These are phyloP conservation scores for Arbacia lixula DNA, from an alignment of 53 echinoderm and acorn worm species.

Conservation along the genomic window DNA sequence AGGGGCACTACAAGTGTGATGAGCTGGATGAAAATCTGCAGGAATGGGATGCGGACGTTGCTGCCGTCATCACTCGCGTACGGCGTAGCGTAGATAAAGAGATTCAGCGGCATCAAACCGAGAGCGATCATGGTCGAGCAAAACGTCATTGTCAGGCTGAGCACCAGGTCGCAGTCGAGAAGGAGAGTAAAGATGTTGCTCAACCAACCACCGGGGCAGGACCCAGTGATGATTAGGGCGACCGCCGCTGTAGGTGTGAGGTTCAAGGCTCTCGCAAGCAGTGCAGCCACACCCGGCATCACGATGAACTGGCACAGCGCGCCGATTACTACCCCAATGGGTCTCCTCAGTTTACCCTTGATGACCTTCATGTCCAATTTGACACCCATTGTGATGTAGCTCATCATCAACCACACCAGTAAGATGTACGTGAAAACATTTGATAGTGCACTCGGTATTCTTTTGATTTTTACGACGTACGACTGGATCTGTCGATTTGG, in stretches of 20 bases:
- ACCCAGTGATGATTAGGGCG: constrained; percentile 66
- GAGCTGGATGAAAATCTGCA: constrained; percentile 65
- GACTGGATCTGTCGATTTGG: constrained; percentile 24
- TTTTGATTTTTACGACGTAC: constrained; percentile 23
- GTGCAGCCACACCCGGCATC: constrained; percentile 70
- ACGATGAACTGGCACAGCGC: constrained; percentile 74
- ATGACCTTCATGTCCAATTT: constrained; percentile 59
- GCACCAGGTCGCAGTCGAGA: constrained; percentile 66
- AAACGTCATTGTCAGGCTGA: constrained; percentile 78
- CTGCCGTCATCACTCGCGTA: constrained; percentile 60
- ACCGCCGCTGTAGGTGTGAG: constrained; percentile 62
- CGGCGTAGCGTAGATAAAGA: constrained; percentile 64
- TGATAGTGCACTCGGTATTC: background rate
- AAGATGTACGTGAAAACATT: constrained; percentile 53
- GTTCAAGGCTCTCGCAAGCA: constrained; percentile 55
- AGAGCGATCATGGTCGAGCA: constrained; percentile 75
- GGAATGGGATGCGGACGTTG: constrained; percentile 61
- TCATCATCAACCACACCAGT: constrained; percentile 64
- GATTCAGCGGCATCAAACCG: constrained; percentile 72
- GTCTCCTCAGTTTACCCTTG: constrained; percentile 50
- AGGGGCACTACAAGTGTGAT: constrained; percentile 66
- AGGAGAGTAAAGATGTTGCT: constrained; percentile 76
- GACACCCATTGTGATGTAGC: constrained; percentile 75
- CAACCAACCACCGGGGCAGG: constrained; percentile 80
- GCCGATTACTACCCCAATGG: constrained; percentile 70